These are phyloP conservation scores for Leuciscus waleckii DNA, from an alignment of 2,797 vertebrate genomes.

Conservation along the genomic window DNA sequence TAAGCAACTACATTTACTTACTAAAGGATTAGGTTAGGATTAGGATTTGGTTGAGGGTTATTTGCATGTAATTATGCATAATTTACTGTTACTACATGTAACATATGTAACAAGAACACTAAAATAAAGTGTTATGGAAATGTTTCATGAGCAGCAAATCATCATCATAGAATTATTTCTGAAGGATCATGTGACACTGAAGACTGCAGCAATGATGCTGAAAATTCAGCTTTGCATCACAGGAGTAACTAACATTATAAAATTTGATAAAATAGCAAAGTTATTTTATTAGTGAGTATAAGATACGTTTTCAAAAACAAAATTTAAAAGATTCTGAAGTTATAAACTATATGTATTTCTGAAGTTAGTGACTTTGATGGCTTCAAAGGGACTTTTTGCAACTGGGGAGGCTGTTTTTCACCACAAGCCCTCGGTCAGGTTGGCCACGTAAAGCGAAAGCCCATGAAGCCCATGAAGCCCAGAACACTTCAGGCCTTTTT, in stretches of 20 bases:
- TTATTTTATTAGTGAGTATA: background rate
- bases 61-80: no score
- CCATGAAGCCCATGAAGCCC: slow-evolving; percentile 23
- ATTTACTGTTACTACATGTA: no score
- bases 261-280: background rate
- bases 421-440: background rate
- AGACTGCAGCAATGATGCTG: background rate
- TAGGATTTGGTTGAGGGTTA: no score
- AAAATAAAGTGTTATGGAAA: background rate
- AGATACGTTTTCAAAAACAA: background rate
- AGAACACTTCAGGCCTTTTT: slow-evolving; percentile 21
- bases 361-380: slow-evolving; percentile 1
- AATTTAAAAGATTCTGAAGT: background rate
- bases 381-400: slow-evolving; percentile 1
- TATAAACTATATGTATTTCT: background rate
- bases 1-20: no score
- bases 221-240: background rate
- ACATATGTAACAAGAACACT: no score
- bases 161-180: background rate
- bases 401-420: slow-evolving; percentile 15
- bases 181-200: background rate
- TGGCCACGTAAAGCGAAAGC: slow-evolving; percentile 27
- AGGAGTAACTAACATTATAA: background rate
- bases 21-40: no score
- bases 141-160: background rate